These are phyloP conservation scores for Drosophila erecta DNA, from an alignment of 1,140 invertebrate species.

Conservation along the genomic window DNA sequence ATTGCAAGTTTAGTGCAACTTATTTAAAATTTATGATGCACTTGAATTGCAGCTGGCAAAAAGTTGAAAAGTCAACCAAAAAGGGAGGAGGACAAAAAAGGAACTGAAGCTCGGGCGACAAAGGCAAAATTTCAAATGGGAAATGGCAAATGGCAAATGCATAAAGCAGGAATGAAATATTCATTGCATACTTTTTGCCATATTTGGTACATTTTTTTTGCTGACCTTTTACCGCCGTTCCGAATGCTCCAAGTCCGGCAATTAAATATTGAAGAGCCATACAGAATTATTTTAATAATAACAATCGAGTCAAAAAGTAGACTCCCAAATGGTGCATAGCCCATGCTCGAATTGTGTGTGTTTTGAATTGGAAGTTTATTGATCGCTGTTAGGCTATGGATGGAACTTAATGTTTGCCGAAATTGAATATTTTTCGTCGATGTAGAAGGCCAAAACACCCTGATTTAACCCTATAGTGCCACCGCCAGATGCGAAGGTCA, in stretches of 20 bases:
- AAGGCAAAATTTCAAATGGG: constrained; percentile 24
- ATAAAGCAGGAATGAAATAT: constrained; percentile 71
- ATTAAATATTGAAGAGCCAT: constrained; percentile 65
- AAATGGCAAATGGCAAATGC: constrained; percentile 50
- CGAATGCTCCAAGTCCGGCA: constrained; percentile 35
- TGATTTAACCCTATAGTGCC: neutral
- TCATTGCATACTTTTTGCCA: constrained; percentile 65
- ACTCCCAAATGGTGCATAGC: neutral
- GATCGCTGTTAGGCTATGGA: neutral
- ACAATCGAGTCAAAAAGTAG: constrained; percentile 4
- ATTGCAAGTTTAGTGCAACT: constrained; percentile 61
- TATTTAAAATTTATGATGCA: constrained; percentile 77
- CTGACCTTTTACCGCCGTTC: constrained; percentile 14
- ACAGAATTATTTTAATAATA: constrained; percentile 18
- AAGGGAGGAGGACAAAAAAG: neutral
- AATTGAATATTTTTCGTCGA: no score
- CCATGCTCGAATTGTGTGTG: neutral
- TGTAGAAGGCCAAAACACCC: neutral
- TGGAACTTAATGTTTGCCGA: neutral
- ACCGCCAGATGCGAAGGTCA: neutral
- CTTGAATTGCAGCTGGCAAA: constrained; percentile 61
- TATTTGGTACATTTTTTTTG: constrained; percentile 10
- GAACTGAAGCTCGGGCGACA: constrained; percentile 29
- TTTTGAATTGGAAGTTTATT: neutral
- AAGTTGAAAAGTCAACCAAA: constrained; percentile 51